Base-by-base conservation (phyloP, 2,888 invertebrate genomes). In the Platycheirus rosarum region DNA sequence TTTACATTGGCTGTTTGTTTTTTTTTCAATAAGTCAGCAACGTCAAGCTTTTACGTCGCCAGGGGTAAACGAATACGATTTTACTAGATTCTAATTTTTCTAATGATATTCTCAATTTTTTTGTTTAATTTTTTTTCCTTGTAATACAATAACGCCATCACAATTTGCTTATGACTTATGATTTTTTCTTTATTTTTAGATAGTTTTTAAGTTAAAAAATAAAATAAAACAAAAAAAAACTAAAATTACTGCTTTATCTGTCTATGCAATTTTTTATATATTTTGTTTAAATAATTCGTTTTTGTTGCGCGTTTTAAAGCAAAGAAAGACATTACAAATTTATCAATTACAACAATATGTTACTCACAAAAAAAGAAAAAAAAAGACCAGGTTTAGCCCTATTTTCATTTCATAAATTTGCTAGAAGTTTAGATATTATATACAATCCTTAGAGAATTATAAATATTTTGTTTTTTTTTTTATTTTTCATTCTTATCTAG, bases 151-250 rank as follows among this genome's bases (percentile, higher is more conserved):
- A 68, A 77, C 68, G 82, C 82, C 82, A 82, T 82, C 82, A 82
- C 82, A 82, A 68, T 77, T 82, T 82, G 82, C 82, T 77, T 77
- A 57, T 40, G 77, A 71, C 77, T 82, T 77, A 82, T 77, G 48
- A 82, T 44, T 35, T 76, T 82, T 65, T n/a, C n/a, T 40, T 63
- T 37, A 46, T 68, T 68, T 68, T 63, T 69, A 13, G 62, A 42
- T 71, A 79, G 32, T 73, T 75, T 23, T 65, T 80, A 82, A 76
- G 80, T 71, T 37, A 62, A 76, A 65, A 60, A 65, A 60, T 57
- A 69, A 51, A 57, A n/a, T n/a, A n/a, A n/a, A n/a, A n/a, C n/a
- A n/a, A n/a, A n/a, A n/a, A n/a, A n/a, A n/a, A n/a, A n/a, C n/a
- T n/a, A n/a, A n/a, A n/a, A n/a, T n/a, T n/a, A n/a, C n/a, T n/a